These are phyloP conservation scores for Bryconaethiops microstoma DNA, from an alignment of 2,797 vertebrate species.

Conservation along the genomic window DNA sequence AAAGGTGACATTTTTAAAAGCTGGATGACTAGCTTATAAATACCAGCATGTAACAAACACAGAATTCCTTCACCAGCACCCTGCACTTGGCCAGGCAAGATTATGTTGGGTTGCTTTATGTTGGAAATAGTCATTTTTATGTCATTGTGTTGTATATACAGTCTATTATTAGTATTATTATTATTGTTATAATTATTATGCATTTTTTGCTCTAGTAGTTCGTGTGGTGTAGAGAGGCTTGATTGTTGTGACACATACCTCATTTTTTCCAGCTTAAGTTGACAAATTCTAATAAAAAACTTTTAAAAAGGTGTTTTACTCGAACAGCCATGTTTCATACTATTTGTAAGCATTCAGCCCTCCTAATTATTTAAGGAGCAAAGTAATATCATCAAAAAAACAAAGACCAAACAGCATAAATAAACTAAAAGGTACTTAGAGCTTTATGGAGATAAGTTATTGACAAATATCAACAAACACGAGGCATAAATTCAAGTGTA, in stretches of 20 bases:
- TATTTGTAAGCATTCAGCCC: not conserved
- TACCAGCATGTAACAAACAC: not conserved
- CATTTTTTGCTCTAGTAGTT: not conserved
- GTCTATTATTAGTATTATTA: constrained; percentile 14
- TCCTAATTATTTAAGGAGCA: not conserved
- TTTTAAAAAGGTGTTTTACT: not conserved
- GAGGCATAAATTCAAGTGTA: not conserved
- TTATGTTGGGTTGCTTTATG: not conserved
- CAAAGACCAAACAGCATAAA: not conserved
- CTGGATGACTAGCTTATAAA: not conserved
- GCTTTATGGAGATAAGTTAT: not conserved
- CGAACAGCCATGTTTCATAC: not conserved
- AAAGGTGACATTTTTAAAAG: constrained; percentile 6
- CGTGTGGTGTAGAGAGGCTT: constrained; percentile 38
- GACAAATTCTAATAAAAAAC: constrained; percentile 41
- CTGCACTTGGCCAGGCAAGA: constrained; percentile 10
- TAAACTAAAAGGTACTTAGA: not conserved
- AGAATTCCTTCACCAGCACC: constrained; percentile 23
- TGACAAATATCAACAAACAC: not conserved
- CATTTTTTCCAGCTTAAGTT: constrained; percentile 44
- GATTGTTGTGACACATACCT: constrained; percentile 63
- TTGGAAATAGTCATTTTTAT: constrained; percentile 17
- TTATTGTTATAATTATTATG: constrained; percentile 12
- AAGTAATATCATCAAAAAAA: not conserved
- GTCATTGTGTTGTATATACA: constrained; percentile 32